Percentiles rank a stretch among this genome's conserved stretches.
Evolutionary conservation across 2,113 vertebrate genomes (phyloP).

Genomic region (Galemys pyrenaicus): DNA sequence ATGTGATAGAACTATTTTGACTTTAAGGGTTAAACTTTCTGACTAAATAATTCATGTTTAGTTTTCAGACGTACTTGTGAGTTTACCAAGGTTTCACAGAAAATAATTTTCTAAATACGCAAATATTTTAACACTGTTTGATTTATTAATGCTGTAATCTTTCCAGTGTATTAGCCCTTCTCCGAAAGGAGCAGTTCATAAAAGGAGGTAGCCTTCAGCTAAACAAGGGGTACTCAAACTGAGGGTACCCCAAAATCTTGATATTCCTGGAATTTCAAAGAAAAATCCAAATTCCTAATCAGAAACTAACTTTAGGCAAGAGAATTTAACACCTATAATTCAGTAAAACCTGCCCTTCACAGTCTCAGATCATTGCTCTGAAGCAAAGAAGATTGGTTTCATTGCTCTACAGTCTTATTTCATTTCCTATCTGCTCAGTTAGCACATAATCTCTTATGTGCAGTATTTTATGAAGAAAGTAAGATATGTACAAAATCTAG

Average conservation of each 20-base stretch:
- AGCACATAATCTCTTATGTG: not conserved
- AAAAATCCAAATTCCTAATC: constrained; percentile 15
- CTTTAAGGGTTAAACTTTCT: constrained; percentile 26
- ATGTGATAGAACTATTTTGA: constrained; percentile 29
- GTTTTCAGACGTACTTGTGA: constrained; percentile 29
- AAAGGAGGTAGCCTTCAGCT: not conserved
- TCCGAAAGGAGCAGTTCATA: not conserved
- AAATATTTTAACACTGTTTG: not conserved
- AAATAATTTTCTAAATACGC: constrained; percentile 10
- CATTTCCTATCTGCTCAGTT: not conserved
- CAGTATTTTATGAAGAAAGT: not conserved
- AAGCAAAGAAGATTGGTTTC: constrained; percentile 20
- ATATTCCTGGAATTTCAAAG: not conserved
- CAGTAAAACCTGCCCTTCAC: not conserved
- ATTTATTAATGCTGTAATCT: not conserved
- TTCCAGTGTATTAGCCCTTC: not conserved
- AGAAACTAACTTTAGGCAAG: constrained; percentile 40
- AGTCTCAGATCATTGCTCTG: not conserved
- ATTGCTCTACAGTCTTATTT: not conserved
- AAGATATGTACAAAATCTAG: not conserved
- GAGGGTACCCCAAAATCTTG: not conserved
- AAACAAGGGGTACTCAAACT: not conserved
- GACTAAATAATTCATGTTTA: constrained; percentile 10
- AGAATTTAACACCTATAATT: constrained; percentile 6
- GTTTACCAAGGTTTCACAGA: constrained; percentile 28